Percentiles rank a stretch among this genome's conserved stretches.
phyloP scores from a whole-genome alignment of 2,797 vertebrate species.

The Hydrophis major region DNA sequence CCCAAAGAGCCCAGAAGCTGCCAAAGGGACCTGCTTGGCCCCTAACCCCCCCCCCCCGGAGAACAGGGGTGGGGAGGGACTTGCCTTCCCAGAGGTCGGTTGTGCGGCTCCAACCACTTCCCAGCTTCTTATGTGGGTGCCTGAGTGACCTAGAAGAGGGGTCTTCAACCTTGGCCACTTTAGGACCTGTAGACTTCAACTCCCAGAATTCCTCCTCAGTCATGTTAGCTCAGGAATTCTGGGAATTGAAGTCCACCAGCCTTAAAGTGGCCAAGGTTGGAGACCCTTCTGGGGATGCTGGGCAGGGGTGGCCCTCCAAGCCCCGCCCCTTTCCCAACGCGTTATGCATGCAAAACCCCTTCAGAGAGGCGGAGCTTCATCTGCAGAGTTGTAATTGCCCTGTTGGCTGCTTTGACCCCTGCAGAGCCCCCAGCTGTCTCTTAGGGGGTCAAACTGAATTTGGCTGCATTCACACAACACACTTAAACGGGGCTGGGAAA shows the following conservation, averaged over 20 bases:
- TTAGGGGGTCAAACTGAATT: background rate
- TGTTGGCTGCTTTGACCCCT: background rate
- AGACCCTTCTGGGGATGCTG: background rate
- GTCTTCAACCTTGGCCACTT: background rate
- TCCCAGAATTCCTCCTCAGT: too few relatives aligned
- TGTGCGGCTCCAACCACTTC: background rate
- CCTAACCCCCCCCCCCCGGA: background rate
- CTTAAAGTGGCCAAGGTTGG: too few relatives aligned
- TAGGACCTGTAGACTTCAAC: too few relatives aligned
- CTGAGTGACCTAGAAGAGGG: background rate
- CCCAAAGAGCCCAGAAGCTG: background rate
- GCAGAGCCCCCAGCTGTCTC: background rate
- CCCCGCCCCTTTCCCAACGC: background rate
- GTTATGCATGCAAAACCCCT: background rate
- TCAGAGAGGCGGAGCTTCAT: background rate
- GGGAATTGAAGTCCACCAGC: too few relatives aligned
- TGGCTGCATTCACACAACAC: background rate
- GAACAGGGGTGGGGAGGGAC: too few relatives aligned
- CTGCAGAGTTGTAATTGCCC: background rate
- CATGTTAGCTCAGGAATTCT: too few relatives aligned
- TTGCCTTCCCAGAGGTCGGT: background rate
- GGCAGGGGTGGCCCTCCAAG: background rate
- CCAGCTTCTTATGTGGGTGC: background rate
- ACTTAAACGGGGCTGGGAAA: background rate
- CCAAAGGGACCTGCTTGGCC: accelerated